Percentiles rank a stretch among this genome's conserved stretches.
These are phyloP conservation scores for Brenthis ino DNA, from an alignment of 2,888 invertebrate genomes.

Conservation along the genomic window DNA sequence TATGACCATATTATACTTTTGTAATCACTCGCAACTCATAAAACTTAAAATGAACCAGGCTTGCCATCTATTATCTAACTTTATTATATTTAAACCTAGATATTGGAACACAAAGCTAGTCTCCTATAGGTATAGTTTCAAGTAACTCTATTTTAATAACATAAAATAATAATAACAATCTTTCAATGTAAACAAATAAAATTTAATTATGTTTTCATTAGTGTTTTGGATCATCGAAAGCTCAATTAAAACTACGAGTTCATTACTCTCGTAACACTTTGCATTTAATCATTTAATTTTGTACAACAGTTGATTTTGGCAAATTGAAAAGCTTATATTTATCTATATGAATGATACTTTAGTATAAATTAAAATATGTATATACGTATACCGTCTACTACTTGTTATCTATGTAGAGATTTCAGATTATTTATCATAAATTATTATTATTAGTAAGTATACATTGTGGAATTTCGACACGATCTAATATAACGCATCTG, in stretches of 20 bases:
- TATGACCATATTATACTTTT: too few species aligned
- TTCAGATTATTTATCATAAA: too few species aligned
- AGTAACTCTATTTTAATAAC: neutral
- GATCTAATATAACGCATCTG: constrained; percentile 10
- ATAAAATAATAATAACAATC: constrained; percentile 13
- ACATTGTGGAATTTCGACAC: neutral
- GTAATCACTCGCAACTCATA: too few species aligned
- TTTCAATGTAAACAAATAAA: neutral
- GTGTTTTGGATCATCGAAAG: constrained; percentile 9
- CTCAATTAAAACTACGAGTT: constrained; percentile 16
- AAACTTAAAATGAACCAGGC: too few species aligned
- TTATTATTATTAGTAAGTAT: neutral
- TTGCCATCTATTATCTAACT: too few species aligned
- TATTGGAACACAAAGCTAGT: too few species aligned
- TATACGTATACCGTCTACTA: too few species aligned
- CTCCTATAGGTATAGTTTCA: too few species aligned
- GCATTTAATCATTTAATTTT: constrained; percentile 14
- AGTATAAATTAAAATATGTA: too few species aligned
- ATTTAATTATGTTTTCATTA: constrained; percentile 18
- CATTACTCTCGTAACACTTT: constrained; percentile 13
- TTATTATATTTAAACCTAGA: too few species aligned
- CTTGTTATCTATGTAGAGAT: too few species aligned
- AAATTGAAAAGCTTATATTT: constrained; percentile 7
- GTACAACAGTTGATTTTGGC: constrained; percentile 7
- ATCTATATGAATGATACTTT: neutral